Evolutionary conservation across 2,113 vertebrate genomes (phyloP).

Genomic region (Clarias macrocephalus): DNA sequence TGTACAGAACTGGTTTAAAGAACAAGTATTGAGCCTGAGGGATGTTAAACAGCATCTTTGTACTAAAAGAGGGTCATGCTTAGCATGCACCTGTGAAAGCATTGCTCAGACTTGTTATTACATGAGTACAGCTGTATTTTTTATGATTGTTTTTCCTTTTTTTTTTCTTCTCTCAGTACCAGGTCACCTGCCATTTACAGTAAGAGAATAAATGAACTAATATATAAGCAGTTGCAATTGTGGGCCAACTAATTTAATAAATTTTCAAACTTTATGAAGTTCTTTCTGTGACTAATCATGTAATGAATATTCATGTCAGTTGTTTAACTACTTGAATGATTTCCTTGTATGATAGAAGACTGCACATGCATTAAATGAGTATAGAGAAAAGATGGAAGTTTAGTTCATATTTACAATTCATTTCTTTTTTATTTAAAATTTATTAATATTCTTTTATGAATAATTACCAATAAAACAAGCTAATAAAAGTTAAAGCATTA

Average conservation of each 20-base stretch:
- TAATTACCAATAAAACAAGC: background rate
- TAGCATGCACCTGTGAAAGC: background rate
- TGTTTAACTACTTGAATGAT: background rate
- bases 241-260: background rate
- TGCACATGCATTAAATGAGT: background rate
- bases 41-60: background rate
- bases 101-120: conserved; percentile 2
- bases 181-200: too few species aligned
- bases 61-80: background rate
- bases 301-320: background rate
- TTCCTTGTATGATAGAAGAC: background rate
- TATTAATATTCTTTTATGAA: background rate
- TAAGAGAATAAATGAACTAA: too few species aligned
- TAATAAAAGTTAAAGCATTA: background rate
- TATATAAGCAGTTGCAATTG: too few species aligned
- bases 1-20: background rate
- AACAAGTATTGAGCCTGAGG: background rate
- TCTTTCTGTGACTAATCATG: background rate
- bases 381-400: too few species aligned
- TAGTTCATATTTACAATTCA: background rate
- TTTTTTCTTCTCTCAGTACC: background rate
- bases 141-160: background rate
- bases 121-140: background rate
- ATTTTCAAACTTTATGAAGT: background rate
- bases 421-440: background rate